Evolutionary conservation across 2,888 invertebrate genomes (phyloP), one percentile per base, ranked within the genome.

Genomic region (Altica lythri): DNA sequence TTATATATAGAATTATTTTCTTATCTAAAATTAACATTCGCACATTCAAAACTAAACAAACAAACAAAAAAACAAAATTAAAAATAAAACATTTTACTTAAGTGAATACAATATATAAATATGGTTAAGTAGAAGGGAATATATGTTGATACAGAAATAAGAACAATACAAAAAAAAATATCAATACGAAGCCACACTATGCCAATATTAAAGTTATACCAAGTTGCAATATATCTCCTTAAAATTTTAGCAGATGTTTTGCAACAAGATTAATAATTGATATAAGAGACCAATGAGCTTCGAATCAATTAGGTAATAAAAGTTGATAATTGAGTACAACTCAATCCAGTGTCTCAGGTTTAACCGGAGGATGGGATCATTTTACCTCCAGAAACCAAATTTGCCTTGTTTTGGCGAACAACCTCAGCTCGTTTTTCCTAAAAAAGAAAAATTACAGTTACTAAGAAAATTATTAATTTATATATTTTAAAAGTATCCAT

Each of bases 381-480:
- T 77, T 66, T 82, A 80, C 74, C 79, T 58, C 79, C 80, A 68
- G 84, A 83, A 50, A 82, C 79, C 59, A 81, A 79, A 59, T 85
- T 85, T 70, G 85, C 87, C 80, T 93, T 94, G 79, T 94, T 95
- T 81, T 90, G 92, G 70, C 94, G 90, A 67, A 95, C 94, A 69
- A 90, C 78, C 77, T 93, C 93, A 44, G 92, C 92, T 74, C 92
- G 92, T 72, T 90, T 89, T 80, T 94, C 94, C 95, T 95, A 80
- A 45, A 74, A 73, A 64, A 65, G n/a, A n/a, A n/a, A n/a, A n/a
- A n/a, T n/a, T n/a, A n/a, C n/a, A n/a, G n/a, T n/a, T n/a, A n/a
- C n/a, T n/a, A n/a, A n/a, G n/a, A n/a, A 65, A 68, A 60, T 61
- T 37, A 34, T 19, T 34, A 49, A 34, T 25, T 29, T 29, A 29